Base-by-base conservation (phyloP, 2,113 vertebrate genomes). In the Pachycephala philippinensis region DNA sequence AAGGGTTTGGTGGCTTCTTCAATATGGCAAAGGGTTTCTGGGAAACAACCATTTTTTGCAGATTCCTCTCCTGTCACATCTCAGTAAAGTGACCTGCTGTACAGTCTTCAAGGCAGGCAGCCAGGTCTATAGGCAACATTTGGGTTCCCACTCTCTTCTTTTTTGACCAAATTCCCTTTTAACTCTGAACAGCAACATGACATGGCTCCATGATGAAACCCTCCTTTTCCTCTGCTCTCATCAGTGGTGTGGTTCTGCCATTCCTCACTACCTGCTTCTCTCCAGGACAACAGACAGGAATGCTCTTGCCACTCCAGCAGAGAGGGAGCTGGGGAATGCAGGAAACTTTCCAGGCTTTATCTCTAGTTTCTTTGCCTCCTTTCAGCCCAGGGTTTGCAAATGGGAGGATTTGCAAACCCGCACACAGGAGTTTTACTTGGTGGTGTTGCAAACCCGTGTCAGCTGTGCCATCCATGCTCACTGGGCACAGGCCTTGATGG, bases 221-320 rank as follows among this genome's bases (percentile, higher is more conserved):
- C 1, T 77, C 28, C 10, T 53, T 93, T 77, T 30, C 18, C 21
- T 84, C 22, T 8, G 2, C 13, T 42, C 17, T 31, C 12, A 0
- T 9, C 3, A 1, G 5, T 30, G n/a, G 3, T 26, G 13, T 40
- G 15, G 15, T 56, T 7, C 5, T 2, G 2, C 31, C 39, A 12
- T 33, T 47, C 37, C 7, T 1, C 53, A 11, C 15, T 40, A 13
- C 22, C 16, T 5, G 1, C 24, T 76, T 68, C 27, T 39, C 14
- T n/a, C 15, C 2, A 2, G 30, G 37, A 14, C 4, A 0, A 1
- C 1, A 4, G 6, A 31, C 40, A 60, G 42, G 23, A 31, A 69
- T 44, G 18, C 6, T 77, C 11, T 88, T 71, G 21, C 22, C 12
- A 35, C 21, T 69, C 30, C 30, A 66, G 23, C 40, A 45, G 37